Conservation (phyloP, 2,888 invertebrate species). For the Autographa gamma region DNA sequence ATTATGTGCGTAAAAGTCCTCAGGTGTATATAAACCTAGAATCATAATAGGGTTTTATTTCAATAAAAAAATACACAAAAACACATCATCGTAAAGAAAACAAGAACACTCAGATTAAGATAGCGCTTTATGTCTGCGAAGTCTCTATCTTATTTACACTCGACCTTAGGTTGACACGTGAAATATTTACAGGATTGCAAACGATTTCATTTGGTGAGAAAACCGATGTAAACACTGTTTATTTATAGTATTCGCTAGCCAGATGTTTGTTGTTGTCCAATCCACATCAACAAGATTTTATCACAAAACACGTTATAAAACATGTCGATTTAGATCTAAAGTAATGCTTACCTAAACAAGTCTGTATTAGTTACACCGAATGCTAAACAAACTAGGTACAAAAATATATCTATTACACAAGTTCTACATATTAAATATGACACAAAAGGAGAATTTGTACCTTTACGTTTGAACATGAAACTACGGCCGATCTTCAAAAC, state of each 20-base stretch:
- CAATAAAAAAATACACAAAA: not conserved
- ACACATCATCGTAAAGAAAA: not conserved
- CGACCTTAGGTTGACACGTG: not conserved
- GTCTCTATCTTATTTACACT: not conserved
- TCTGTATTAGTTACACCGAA: constrained; percentile 13
- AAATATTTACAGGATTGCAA: not conserved
- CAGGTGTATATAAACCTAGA: too few relatives aligned
- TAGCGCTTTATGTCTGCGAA: not conserved
- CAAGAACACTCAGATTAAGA: not conserved
- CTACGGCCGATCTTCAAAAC: constrained; percentile 40
- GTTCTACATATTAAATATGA: constrained; percentile 32
- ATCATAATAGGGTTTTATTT: not conserved
- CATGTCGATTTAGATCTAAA: not conserved
- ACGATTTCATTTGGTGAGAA: not conserved
- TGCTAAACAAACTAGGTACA: not conserved
- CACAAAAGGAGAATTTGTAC: constrained; percentile 42
- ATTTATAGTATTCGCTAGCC: constrained; percentile 6
- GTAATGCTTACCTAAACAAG: constrained; percentile 32
- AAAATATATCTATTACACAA: constrained; percentile 16
- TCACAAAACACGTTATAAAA: not conserved
- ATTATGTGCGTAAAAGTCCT: too few relatives aligned
- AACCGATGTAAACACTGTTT: constrained; percentile 16
- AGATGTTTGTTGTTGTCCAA: constrained; percentile 3
- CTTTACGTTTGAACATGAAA: constrained; percentile 56
- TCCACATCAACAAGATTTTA: not conserved